Base-by-base conservation (phyloP, 1,140 invertebrate species). In the Drosophila pandora region DNA sequence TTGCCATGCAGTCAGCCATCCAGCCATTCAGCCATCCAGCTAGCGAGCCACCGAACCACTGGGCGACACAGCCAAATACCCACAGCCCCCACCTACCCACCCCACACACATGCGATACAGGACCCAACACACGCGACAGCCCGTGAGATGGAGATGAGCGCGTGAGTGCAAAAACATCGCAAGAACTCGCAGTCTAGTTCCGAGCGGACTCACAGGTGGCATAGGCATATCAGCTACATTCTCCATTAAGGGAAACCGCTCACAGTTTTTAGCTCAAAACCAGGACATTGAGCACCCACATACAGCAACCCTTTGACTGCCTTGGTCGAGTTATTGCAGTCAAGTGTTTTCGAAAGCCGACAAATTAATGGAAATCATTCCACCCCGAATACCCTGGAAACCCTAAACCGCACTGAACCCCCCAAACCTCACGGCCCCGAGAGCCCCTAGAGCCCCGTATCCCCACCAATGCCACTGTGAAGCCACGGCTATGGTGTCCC, bases 1-100 rank as follows among this genome's bases (percentile, higher is more conserved):
- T 71, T 71, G 54, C 65, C 64, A 71, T 41, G 54, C 68, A 69
- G 52, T 32, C 68, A 69, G 52, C 43, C 52, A 17, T 17, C 17
- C 17, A 17, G 17, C 17, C 37, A 25, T 13, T 43, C 59, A 30
- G 57, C 32, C 32, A 65, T 39, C 56, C 28, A 22, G 45, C 45
- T 45, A 65, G 43, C 43, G 62, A 62, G 59, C 45, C 58, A 63
- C 63, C 50, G 45, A 23, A 43, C 63, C 63, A 32, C 63, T 63
- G 58, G 30, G 25, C 59, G 30, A 30, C 32, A 8, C 56, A 47
- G 23, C 23, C 13, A 13, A 5, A 12, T 25, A 25, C 10, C 6
- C 25, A 28, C 25, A 28, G 5, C 5, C 25, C 25, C 25, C 25
- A 32, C 37, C 37, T 12, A 56, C 22, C 21, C 47, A 57, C 48